Evolutionary conservation across 2,888 invertebrate genomes (phyloP).

Genomic region (Zygogramma bicolorata): DNA sequence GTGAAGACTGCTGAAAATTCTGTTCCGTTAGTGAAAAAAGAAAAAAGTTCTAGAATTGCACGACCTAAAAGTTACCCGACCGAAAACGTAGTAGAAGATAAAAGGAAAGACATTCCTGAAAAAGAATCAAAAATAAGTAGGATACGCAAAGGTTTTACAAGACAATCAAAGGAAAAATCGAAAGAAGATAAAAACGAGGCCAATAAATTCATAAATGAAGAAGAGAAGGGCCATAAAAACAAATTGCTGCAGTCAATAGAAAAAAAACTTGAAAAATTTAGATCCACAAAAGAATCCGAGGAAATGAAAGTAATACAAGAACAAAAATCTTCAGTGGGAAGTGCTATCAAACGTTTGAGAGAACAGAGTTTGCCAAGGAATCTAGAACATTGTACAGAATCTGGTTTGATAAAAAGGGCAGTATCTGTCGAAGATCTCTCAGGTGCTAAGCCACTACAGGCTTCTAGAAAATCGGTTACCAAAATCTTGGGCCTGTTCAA

Average conservation of each 20-base stretch:
- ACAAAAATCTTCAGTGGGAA: conserved; percentile 67
- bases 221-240: conserved; percentile 64
- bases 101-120: conserved; percentile 63
- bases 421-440: conserved; percentile 79
- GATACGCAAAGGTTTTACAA: conserved; percentile 55
- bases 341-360: conserved; percentile 72
- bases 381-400: conserved; percentile 70
- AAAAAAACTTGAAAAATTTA: conserved; percentile 80
- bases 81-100: conserved; percentile 60
- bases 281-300: conserved; percentile 61
- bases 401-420: conserved; percentile 77
- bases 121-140: conserved; percentile 71
- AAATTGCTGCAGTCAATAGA: conserved; percentile 81
- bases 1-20: conserved; percentile 49
- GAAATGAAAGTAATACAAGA: conserved; percentile 52
- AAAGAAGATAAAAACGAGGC: conserved; percentile 58
- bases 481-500: conserved; percentile 83
- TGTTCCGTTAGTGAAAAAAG: conserved; percentile 56
- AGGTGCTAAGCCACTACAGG: conserved; percentile 67
- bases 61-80: conserved; percentile 72
- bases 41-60: conserved; percentile 67
- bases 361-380: conserved; percentile 76
- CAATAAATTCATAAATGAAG: conserved; percentile 56
- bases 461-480: conserved; percentile 77
- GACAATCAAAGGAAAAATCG: conserved; percentile 54